Evolutionary conservation across 2,113 vertebrate genomes (phyloP).

Genomic region (Marmota flaviventris): DNA sequence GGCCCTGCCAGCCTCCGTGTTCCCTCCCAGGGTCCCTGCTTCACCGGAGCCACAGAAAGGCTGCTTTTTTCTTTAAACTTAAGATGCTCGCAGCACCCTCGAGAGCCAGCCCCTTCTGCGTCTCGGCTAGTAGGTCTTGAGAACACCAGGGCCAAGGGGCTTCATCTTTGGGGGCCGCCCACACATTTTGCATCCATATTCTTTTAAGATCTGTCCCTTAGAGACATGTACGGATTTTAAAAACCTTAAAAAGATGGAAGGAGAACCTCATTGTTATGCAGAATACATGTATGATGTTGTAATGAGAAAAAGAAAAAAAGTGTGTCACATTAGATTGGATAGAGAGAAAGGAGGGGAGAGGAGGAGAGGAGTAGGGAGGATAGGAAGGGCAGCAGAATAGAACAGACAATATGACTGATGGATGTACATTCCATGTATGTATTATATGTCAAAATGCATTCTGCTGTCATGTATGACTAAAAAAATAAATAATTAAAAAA

Average conservation of each 20-base stretch:
- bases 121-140: not conserved
- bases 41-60: not conserved
- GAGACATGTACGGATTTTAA: not conserved
- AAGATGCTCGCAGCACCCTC: not conserved
- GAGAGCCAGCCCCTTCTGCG: not conserved
- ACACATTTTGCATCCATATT: not conserved
- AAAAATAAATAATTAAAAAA: too few relatives aligned
- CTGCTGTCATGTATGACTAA: too few relatives aligned
- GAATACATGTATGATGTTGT: too few relatives aligned
- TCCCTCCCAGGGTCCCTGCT: constrained; percentile 41
- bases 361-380: too few relatives aligned
- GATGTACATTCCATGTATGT: too few relatives aligned
- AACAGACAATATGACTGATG: too few relatives aligned
- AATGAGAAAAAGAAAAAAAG: too few relatives aligned
- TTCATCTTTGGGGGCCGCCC: constrained; percentile 50
- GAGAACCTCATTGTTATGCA: too few relatives aligned
- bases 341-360: too few relatives aligned
- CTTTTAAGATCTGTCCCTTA: not conserved
- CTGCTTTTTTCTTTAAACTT: not conserved
- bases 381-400: too few relatives aligned
- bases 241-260: not conserved
- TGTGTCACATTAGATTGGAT: too few relatives aligned
- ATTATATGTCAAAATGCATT: too few relatives aligned
- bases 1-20: not conserved
- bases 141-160: constrained; percentile 56